Evolutionary conservation across 1,140 invertebrate genomes (phyloP), one percentile per base, ranked within the genome.

Genomic region (Rhopalosiphum maidis): DNA sequence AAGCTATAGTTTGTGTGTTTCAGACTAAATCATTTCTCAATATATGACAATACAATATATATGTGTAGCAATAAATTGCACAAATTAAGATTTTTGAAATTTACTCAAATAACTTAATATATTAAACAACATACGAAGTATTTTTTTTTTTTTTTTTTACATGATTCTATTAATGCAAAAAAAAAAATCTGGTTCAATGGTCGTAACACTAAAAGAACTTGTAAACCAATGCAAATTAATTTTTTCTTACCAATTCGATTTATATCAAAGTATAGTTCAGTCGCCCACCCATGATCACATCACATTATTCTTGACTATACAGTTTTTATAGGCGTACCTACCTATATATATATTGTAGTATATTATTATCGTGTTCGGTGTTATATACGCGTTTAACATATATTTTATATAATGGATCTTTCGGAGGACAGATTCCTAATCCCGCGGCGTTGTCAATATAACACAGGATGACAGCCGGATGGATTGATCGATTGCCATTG

Each of bases 401-500:
- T 68, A 68, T 30, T 68, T 68, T 23, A 83, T 83, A 86, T 86
- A 46, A 46, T 86, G 41, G 85, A 86, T 30, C 37, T 86, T 86
- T 86, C 41, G 85, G 43, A 4, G 41, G 25, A 86, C 85, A 46
- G 41, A 86, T 46, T 86, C 43, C 43, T 30, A 30, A 86, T 46
- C 85, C 41, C 41, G 35, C 77, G 41, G 77, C 35, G 25, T 46
- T 85, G 83, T 85, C 83, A 86, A 46, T 86, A 30, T 86, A 43
- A n/a, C 22, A 85, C 23, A 46, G 41, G 25, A 86, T 25, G 41
- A 46, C 25, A 30, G 25, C 37, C 18, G 25, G 23, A 11, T 41
- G 25, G 85, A 86, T 43, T 46, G 85, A 86, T 86, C 43, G 41
- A 86, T 46, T 15, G 43, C 11, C 41, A 15, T 86, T 86, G 43